A percentile compares a stretch with the other conserved stretches of the same genome.
phyloP scores from a whole-genome alignment of 2,113 vertebrate genomes.

The Deroptyus accipitrinus region DNA sequence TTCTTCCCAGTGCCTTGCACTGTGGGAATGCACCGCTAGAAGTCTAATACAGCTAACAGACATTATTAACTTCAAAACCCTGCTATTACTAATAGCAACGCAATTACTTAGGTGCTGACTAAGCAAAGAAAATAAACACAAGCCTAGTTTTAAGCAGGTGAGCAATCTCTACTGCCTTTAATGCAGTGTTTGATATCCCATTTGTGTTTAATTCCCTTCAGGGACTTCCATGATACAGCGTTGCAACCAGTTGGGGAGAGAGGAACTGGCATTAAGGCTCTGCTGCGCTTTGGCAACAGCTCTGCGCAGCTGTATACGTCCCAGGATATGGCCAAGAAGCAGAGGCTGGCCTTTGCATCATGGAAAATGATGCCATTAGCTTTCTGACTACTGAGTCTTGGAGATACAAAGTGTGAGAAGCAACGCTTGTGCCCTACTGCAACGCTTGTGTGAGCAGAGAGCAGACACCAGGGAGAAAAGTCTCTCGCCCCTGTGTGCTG shows the following conservation, averaged over 20 bases:
- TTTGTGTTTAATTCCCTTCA: neutral
- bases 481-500: neutral
- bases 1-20: neutral
- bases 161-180: neutral
- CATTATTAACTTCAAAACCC: neutral
- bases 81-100: neutral
- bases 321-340: neutral
- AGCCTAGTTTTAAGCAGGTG: conserved; percentile 14
- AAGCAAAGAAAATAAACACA: neutral
- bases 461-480: neutral
- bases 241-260: neutral
- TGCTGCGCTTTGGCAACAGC: neutral
- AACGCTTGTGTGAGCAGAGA: neutral
- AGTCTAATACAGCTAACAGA: neutral
- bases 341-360: neutral
- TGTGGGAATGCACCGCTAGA: neutral
- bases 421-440: neutral
- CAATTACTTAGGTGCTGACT: neutral
- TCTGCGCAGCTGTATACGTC: neutral
- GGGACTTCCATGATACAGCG: neutral
- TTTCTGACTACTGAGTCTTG: neutral
- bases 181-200: neutral
- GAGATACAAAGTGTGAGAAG: neutral
- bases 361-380: neutral
- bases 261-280: neutral